A percentile compares a stretch with the other conserved stretches of the same genome.
Evolutionary conservation across 2,797 vertebrate genomes (phyloP).

Genomic region (Apodemus agrarius): DNA sequence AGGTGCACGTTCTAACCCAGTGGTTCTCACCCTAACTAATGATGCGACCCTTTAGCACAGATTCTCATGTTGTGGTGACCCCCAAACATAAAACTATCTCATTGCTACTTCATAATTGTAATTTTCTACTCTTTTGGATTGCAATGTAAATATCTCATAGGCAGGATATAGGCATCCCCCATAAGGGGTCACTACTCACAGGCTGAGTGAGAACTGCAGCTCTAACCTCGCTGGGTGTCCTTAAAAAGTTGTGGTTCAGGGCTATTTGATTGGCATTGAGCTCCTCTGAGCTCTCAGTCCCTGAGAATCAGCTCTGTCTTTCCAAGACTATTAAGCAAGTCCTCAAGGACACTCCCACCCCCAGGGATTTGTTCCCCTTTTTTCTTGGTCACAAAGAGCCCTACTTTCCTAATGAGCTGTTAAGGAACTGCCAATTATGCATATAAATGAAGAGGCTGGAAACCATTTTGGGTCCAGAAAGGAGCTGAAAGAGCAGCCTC

Average conservation of each 20-base stretch:
- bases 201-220: background rate
- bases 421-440: slow-evolving; percentile 71
- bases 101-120: background rate
- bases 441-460: slow-evolving; percentile 70
- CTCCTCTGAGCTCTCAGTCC: background rate
- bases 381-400: slow-evolving; percentile 72
- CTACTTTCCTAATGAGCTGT: slow-evolving; percentile 78
- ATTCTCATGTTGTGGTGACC: background rate
- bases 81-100: background rate
- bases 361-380: slow-evolving; percentile 66
- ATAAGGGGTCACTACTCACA: background rate
- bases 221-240: background rate
- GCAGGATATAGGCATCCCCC: background rate
- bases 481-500: slow-evolving; percentile 9
- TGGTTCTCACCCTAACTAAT: background rate
- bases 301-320: slow-evolving; percentile 23
- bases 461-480: slow-evolving; percentile 54
- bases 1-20: background rate
- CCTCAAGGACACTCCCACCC: slow-evolving; percentile 48
- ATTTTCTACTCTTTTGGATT: background rate
- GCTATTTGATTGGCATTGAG: background rate
- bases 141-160: background rate
- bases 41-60: background rate
- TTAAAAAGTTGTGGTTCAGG: background rate
- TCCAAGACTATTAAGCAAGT: slow-evolving; percentile 58